Evolutionary conservation across 2,888 invertebrate genomes (phyloP).

Genomic region (Drosophila borborema): DNA sequence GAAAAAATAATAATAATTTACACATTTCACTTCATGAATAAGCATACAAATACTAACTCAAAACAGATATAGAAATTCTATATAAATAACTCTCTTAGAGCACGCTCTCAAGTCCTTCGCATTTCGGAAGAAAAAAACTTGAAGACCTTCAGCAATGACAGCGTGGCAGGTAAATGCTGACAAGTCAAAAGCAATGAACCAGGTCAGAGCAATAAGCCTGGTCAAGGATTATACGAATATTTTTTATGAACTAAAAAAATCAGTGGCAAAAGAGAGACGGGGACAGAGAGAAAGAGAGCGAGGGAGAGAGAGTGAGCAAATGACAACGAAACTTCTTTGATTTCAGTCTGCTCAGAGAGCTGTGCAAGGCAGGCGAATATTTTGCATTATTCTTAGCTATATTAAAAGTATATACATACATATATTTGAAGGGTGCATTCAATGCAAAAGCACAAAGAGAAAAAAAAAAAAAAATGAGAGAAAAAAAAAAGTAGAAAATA

Average conservation of each 20-base stretch:
- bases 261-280: not conserved
- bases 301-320: not conserved
- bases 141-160: not conserved
- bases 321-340: constrained; percentile 22
- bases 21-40: not conserved
- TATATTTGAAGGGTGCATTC: constrained; percentile 35
- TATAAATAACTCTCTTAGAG: not conserved
- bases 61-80: not conserved
- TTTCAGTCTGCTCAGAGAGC: constrained; percentile 12
- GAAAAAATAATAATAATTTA: too few species aligned
- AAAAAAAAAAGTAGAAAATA: not conserved
- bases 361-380: constrained; percentile 17
- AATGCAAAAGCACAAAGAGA: not conserved
- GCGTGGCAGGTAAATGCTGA: not conserved
- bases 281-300: not conserved
- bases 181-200: constrained; percentile 3
- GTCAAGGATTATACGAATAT: not conserved
- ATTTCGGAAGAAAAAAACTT: not conserved
- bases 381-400: constrained; percentile 37
- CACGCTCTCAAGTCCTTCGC: not conserved
- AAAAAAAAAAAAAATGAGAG: not conserved
- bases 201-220: constrained; percentile 1
- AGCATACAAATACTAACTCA: not conserved
- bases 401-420: constrained; percentile 17
- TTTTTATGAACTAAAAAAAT: not conserved